Evolutionary conservation across 2,797 vertebrate genomes (phyloP).

Genomic region (Typhlichthys subterraneus): DNA sequence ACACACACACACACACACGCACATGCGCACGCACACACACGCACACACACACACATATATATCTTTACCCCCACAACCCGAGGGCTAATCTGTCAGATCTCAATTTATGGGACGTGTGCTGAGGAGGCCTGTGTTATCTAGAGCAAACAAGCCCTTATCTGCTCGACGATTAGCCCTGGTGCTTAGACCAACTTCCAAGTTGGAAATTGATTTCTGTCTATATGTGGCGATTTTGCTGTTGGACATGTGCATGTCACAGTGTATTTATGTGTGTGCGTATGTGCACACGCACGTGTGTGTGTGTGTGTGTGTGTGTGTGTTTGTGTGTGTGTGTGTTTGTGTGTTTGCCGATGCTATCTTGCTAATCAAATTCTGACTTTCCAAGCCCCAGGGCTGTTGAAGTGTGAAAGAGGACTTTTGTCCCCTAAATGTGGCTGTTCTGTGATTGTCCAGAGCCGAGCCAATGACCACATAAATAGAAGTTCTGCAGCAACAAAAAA

Average conservation of each 20-base stretch:
- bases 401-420: constrained; percentile 69
- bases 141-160: constrained; percentile 66
- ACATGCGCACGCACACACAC: constrained; percentile 3
- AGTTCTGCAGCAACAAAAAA: constrained; percentile 5
- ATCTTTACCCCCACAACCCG: constrained; percentile 11
- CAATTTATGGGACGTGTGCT: constrained; percentile 58
- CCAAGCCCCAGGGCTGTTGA: constrained; percentile 45
- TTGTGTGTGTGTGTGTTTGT: constrained; percentile 20
- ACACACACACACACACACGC: neutral
- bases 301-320: constrained; percentile 7
- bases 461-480: constrained; percentile 41
- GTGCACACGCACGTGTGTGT: constrained; percentile 1
- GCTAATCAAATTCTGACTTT: constrained; percentile 75
- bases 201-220: constrained; percentile 70
- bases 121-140: constrained; percentile 59
- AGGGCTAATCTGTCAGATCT: constrained; percentile 61
- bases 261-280: constrained; percentile 11
- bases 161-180: constrained; percentile 51
- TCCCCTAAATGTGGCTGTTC: constrained; percentile 47
- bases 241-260: constrained; percentile 29
- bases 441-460: constrained; percentile 40
- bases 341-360: constrained; percentile 73
- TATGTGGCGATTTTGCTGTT: constrained; percentile 41
- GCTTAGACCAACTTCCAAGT: constrained; percentile 52
- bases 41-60: neutral